Percentiles rank a stretch among this genome's conserved stretches.
phyloP scores from a whole-genome alignment of 2,888 invertebrate species.

The Cosmia pyralina region DNA sequence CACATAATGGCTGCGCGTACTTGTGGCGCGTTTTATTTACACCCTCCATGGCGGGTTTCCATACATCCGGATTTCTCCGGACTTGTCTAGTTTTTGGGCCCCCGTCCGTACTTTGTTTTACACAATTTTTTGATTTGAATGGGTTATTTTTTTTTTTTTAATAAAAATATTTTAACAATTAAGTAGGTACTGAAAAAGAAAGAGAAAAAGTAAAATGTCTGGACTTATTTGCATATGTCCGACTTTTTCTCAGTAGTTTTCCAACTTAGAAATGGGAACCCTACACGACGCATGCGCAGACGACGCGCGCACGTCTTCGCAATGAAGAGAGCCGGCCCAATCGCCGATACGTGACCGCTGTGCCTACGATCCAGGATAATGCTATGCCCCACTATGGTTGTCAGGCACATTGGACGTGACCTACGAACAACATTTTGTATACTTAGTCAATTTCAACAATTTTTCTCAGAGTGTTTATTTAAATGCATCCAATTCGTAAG shows the following conservation, averaged over 20 bases:
- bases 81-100: neutral
- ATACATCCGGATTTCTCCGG: neutral
- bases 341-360: slow-evolving; percentile 76
- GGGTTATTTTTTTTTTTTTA: too few relatives aligned
- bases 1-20: slow-evolving; percentile 70
- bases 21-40: slow-evolving; percentile 73
- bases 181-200: neutral
- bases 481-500: neutral
- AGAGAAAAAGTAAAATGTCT: neutral
- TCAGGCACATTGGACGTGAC: slow-evolving; percentile 7
- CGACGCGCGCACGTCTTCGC: slow-evolving; percentile 76
- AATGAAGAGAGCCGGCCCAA: slow-evolving; percentile 78
- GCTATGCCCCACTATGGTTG: slow-evolving; percentile 53
- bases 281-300: slow-evolving; percentile 41
- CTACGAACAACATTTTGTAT: neutral
- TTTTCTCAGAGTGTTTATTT: neutral
- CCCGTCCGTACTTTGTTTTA: too few relatives aligned
- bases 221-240: neutral
- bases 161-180: neutral
- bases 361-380: slow-evolving; percentile 73
- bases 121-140: too few relatives aligned
- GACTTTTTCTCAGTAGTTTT: neutral
- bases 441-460: neutral
- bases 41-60: slow-evolving; percentile 34
- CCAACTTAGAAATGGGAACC: neutral